These are phyloP conservation scores for Rostratula benghalensis DNA, from an alignment of 2,113 vertebrate genomes.

Conservation along the genomic window DNA sequence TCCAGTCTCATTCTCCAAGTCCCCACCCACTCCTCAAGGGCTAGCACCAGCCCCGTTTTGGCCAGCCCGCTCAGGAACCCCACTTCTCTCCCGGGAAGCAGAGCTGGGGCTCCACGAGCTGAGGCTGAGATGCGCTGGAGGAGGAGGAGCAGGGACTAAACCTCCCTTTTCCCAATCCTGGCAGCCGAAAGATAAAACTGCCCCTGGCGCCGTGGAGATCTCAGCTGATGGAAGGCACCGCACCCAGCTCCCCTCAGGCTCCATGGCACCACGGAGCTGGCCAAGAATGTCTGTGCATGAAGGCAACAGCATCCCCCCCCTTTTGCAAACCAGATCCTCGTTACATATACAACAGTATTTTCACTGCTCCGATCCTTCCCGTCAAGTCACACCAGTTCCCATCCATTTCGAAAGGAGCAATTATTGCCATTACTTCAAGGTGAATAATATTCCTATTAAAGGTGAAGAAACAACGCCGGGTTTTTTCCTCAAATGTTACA, in stretches of 20 bases:
- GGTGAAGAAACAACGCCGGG: not conserved
- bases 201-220: not conserved
- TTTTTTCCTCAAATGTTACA: not conserved
- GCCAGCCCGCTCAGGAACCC: rapidly evolving
- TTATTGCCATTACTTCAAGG: not conserved
- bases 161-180: not conserved
- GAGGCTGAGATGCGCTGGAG: not conserved
- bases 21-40: not conserved
- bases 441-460: not conserved
- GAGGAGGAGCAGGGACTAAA: not conserved
- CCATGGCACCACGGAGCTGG: not conserved
- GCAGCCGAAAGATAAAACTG: not conserved
- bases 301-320: not conserved
- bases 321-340: not conserved
- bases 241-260: not conserved
- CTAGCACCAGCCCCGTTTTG: rapidly evolving
- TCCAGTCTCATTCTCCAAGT: not conserved
- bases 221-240: not conserved
- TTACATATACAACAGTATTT: not conserved
- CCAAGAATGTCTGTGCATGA: rapidly evolving
- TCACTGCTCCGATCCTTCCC: not conserved
- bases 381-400: not conserved
- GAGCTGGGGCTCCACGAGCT: not conserved
- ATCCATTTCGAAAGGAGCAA: not conserved
- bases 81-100: not conserved